Evolutionary conservation across 2,797 vertebrate genomes (phyloP).

Genomic region (Falco rusticolus): DNA sequence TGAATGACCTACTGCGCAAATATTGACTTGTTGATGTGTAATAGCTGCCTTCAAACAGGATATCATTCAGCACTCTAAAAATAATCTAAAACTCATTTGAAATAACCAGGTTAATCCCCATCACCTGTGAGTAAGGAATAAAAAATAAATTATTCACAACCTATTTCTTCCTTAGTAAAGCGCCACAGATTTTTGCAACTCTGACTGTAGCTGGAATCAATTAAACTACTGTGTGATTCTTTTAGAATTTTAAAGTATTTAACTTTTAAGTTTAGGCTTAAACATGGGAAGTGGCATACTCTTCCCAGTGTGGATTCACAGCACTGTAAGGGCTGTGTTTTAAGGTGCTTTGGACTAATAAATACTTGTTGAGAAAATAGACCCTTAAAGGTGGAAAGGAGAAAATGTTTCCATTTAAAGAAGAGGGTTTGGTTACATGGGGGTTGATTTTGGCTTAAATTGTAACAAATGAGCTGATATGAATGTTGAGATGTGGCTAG

Average conservation of each 20-base stretch:
- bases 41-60: slow-evolving; percentile 53
- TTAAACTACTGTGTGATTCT: background rate
- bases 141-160: slow-evolving; percentile 57
- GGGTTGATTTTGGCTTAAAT: background rate
- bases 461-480: background rate
- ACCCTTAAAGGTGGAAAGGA: background rate
- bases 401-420: background rate
- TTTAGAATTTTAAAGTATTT: background rate
- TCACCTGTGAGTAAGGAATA: slow-evolving; percentile 40
- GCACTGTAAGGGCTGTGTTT: background rate
- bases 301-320: background rate
- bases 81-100: slow-evolving; percentile 48
- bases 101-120: slow-evolving; percentile 52
- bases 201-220: slow-evolving; percentile 14
- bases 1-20: slow-evolving; percentile 58
- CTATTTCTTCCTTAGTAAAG: slow-evolving; percentile 10
- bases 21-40: slow-evolving; percentile 51
- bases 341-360: background rate
- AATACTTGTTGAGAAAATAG: background rate
- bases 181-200: background rate
- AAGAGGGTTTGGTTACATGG: background rate
- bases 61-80: slow-evolving; percentile 57
- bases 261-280: background rate
- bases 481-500: background rate
- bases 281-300: background rate